Evolutionary conservation across 1,140 invertebrate species (phyloP).

Genomic region (Euglossa dilemma): DNA sequence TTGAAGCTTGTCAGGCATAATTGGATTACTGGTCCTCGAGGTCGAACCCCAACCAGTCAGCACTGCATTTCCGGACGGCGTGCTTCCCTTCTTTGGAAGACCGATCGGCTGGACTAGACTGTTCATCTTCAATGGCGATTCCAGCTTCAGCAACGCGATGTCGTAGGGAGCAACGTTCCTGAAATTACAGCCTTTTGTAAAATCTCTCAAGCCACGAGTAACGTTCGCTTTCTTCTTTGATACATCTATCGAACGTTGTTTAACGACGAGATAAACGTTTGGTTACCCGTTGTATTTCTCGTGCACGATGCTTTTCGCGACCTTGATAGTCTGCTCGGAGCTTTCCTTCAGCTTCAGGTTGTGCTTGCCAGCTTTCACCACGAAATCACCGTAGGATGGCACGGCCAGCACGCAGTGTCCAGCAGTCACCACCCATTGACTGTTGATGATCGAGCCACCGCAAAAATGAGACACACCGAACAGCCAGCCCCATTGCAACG

Average conservation of each 20-base stretch:
- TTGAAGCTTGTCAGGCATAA: conserved; percentile 64
- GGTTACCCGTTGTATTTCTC: conserved; percentile 81
- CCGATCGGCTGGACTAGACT: conserved; percentile 81
- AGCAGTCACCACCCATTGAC: conserved; percentile 83
- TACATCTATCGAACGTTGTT: too few species aligned
- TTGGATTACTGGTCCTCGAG: conserved; percentile 26
- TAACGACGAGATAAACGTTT: too few species aligned
- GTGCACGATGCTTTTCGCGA: conserved; percentile 80
- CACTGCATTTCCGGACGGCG: conserved; percentile 68
- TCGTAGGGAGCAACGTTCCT: conserved; percentile 84
- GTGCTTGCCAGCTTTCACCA: conserved; percentile 72
- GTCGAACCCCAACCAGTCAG: conserved; percentile 83
- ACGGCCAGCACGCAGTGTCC: conserved; percentile 81
- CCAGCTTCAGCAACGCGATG: conserved; percentile 85
- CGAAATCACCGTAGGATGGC: conserved; percentile 56
- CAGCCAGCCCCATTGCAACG: conserved; percentile 74
- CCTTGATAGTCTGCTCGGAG: conserved; percentile 78
- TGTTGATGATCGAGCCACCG: conserved; percentile 82
- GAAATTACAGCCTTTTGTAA: not conserved
- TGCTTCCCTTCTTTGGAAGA: conserved; percentile 77
- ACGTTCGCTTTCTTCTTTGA: too few species aligned
- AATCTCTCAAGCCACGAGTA: too few species aligned
- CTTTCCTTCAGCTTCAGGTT: conserved; percentile 66
- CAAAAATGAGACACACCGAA: conserved; percentile 80
- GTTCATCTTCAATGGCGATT: conserved; percentile 75